phyloP scores from a whole-genome alignment of 2,113 vertebrate species.

The Phaetusa simplex region DNA sequence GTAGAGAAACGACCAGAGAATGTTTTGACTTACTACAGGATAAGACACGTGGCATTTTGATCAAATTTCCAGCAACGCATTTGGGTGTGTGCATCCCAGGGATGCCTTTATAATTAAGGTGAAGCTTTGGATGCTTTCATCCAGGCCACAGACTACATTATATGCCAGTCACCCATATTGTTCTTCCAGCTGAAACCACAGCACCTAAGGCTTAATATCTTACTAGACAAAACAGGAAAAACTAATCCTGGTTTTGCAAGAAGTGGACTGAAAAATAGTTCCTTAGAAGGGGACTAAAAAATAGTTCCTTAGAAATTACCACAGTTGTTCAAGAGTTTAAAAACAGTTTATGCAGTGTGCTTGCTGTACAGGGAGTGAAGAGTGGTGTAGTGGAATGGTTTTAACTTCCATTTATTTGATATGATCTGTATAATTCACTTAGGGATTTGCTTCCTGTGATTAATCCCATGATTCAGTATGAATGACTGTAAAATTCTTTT shows the following conservation, averaged over 20 bases:
- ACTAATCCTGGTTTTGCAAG: neutral
- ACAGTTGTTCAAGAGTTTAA: neutral
- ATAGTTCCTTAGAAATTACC: neutral
- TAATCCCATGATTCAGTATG: neutral
- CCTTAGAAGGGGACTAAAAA: neutral
- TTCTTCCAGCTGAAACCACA: neutral
- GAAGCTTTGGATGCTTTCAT: neutral
- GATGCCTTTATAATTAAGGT: neutral
- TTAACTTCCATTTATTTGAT: neutral
- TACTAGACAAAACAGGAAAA: conserved; percentile 1
- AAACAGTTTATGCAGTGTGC: neutral
- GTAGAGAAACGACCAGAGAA: neutral
- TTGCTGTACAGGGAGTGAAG: neutral
- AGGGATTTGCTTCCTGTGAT: neutral
- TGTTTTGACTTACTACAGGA: neutral
- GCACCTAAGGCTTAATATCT: neutral
- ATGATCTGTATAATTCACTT: neutral
- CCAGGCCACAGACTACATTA: neutral
- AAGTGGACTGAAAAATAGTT: neutral
- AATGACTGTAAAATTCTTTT: neutral
- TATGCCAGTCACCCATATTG: neutral
- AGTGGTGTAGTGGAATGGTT: neutral
- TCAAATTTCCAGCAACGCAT: neutral
- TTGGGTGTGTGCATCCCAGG: neutral
- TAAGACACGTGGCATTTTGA: neutral